phyloP scores from a whole-genome alignment of 2,797 vertebrate genomes.

The Monodelphis domestica region DNA sequence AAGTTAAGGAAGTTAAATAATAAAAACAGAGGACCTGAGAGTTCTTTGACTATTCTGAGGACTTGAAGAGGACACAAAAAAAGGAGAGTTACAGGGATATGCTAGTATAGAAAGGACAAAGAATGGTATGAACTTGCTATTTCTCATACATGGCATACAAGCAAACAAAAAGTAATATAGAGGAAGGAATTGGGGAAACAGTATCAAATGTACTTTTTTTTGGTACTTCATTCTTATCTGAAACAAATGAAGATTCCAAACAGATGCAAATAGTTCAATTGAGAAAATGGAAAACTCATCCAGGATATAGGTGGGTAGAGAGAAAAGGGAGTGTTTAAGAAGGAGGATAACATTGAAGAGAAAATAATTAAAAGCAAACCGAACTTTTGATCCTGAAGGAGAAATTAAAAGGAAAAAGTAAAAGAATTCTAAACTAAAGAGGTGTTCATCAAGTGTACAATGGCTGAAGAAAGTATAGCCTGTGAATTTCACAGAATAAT shows the following conservation, averaged over 20 bases:
- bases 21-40: background rate
- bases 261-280: background rate
- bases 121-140: background rate
- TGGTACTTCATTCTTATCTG: background rate
- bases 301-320: background rate
- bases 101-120: background rate
- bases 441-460: background rate
- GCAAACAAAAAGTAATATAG: background rate
- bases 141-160: background rate
- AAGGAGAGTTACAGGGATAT: background rate
- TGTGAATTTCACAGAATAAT: background rate
- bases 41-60: background rate
- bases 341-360: background rate
- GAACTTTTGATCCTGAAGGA: background rate
- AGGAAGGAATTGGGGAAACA: background rate
- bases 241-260: background rate
- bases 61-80: background rate
- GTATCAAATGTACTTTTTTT: background rate
- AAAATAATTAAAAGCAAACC: background rate
- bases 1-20: background rate
- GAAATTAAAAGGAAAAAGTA: background rate
- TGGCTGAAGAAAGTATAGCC: background rate
- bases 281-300: background rate
- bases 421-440: background rate
- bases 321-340: background rate